These are phyloP conservation scores for Tillus elongatus DNA, from an alignment of 2,888 invertebrate species.

Conservation along the genomic window DNA sequence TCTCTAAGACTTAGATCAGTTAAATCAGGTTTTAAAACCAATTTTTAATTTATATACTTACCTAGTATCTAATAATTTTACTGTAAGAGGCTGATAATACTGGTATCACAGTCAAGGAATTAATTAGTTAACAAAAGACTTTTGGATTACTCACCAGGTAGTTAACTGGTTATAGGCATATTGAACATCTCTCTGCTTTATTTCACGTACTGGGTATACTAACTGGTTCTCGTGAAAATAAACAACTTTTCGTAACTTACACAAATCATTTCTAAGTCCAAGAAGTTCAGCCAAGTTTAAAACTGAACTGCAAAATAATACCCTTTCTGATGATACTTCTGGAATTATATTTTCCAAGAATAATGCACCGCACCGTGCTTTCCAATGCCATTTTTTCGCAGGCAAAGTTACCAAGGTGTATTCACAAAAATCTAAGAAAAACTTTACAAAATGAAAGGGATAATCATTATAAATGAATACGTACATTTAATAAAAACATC, in stretches of 20 bases:
- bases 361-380: conserved; percentile 58
- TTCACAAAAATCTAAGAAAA: conserved; percentile 25
- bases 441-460: too few relatives aligned
- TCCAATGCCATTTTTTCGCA: conserved; percentile 72
- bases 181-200: conserved; percentile 62
- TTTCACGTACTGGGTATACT: conserved; percentile 56
- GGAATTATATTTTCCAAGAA: conserved; percentile 54
- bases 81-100: too few relatives aligned
- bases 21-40: too few relatives aligned
- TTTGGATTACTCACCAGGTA: conserved; percentile 56
- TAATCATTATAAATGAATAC: too few relatives aligned
- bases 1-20: too few relatives aligned
- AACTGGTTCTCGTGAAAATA: conserved; percentile 75
- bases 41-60: too few relatives aligned
- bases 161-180: conserved; percentile 68
- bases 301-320: conserved; percentile 59
- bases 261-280: conserved; percentile 56
- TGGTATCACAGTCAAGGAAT: too few relatives aligned
- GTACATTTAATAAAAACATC: conserved; percentile 40
- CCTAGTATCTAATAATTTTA: too few relatives aligned
- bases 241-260: conserved; percentile 51
- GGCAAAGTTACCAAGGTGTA: conserved; percentile 49
- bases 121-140: too few relatives aligned
- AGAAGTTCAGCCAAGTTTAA: conserved; percentile 61
- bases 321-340: conserved; percentile 43